These are phyloP conservation scores for Sesia bembeciformis DNA, from an alignment of 2,888 invertebrate genomes.

Conservation along the genomic window DNA sequence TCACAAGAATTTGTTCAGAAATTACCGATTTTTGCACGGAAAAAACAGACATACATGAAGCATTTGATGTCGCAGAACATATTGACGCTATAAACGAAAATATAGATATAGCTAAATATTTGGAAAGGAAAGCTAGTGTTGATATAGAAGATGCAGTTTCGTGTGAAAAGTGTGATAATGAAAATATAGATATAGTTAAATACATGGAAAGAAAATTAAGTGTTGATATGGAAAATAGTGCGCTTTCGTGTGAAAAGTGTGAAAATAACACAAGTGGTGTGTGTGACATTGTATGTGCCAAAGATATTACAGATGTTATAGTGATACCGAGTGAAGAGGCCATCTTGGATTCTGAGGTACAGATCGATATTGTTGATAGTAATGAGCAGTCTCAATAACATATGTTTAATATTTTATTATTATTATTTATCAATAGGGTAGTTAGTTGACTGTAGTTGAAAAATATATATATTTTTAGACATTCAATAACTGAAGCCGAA, in stretches of 20 bases:
- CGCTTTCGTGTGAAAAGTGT: constrained; percentile 23
- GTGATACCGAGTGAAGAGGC: constrained; percentile 61
- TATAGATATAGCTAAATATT: constrained; percentile 1
- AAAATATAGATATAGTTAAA: constrained; percentile 1
- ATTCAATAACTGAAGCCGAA: no score
- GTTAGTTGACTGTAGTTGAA: no score
- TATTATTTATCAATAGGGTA: no score
- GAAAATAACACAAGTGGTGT: constrained; percentile 23
- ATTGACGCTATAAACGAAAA: constrained; percentile 17
- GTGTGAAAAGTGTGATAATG: constrained; percentile 16
- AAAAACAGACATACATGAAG: constrained; percentile 23
- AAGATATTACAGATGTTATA: constrained; percentile 47
- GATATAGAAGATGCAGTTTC: constrained; percentile 21
- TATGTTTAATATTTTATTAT: no score
- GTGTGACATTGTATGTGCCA: constrained; percentile 41
- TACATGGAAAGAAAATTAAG: constrained; percentile 3
- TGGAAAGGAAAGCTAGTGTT: constrained; percentile 3
- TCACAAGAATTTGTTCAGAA: constrained; percentile 19
- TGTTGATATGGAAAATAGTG: constrained; percentile 11
- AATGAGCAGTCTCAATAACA: background rate
- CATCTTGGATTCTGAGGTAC: constrained; percentile 37
- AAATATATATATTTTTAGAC: no score
- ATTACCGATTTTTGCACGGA: constrained; percentile 12
- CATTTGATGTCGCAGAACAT: constrained; percentile 34
- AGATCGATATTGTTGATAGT: background rate